These are phyloP conservation scores for Anthophora plumipes DNA, from an alignment of 2,888 invertebrate species.

Conservation along the genomic window DNA sequence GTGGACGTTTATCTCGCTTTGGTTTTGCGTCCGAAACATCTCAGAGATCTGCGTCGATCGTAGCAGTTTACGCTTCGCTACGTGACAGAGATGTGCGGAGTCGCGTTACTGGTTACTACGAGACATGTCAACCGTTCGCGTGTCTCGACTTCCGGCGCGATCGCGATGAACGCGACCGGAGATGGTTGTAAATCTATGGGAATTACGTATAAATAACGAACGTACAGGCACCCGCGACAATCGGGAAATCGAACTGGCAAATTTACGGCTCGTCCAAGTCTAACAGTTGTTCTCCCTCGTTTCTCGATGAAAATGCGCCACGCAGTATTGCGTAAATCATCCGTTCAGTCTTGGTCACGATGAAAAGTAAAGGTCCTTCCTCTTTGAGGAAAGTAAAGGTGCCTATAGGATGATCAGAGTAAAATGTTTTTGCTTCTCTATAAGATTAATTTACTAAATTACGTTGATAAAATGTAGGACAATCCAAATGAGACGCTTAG, in stretches of 20 bases:
- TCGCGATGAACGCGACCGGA: slow-evolving; percentile 47
- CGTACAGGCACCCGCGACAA: slow-evolving; percentile 25
- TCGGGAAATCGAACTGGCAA: slow-evolving; percentile 50
- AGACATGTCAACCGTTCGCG: slow-evolving; percentile 45
- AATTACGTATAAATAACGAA: slow-evolving; percentile 63
- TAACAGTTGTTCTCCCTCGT: not conserved
- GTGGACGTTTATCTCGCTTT: slow-evolving; percentile 31
- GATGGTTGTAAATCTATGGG: slow-evolving; percentile 56
- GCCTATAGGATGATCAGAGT: too few relatives aligned
- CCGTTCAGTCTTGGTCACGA: not conserved
- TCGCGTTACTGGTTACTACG: slow-evolving; percentile 1
- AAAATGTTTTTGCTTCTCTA: too few relatives aligned
- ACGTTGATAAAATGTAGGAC: too few relatives aligned
- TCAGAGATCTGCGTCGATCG: slow-evolving; percentile 30
- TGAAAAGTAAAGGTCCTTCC: slow-evolving; percentile 26
- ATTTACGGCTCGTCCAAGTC: slow-evolving; percentile 51
- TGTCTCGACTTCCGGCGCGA: slow-evolving; percentile 43
- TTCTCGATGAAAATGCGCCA: slow-evolving; percentile 34
- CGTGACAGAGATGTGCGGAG: slow-evolving; percentile 10
- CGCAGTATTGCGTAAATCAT: slow-evolving; percentile 44
- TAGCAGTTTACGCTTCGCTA: slow-evolving; percentile 15
- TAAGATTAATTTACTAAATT: too few relatives aligned
- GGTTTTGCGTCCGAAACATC: slow-evolving; percentile 37
- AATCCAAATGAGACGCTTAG: too few relatives aligned
- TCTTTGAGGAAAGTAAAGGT: slow-evolving; percentile 21